Conservation (phyloP, 1,140 invertebrate genomes). For the Gonioctena quinquepunctata region DNA sequence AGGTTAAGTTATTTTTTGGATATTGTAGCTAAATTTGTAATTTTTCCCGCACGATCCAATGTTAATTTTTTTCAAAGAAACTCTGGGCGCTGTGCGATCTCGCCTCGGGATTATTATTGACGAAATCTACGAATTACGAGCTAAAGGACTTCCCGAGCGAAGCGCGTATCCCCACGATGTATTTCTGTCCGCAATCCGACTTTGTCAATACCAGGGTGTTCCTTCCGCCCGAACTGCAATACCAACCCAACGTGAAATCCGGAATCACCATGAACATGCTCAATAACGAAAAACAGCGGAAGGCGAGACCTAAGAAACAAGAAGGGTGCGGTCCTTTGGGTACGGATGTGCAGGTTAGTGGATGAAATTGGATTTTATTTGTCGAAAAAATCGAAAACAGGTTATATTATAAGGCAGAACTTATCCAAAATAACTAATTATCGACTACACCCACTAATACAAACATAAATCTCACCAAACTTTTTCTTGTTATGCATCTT, state of each 20-base stretch:
- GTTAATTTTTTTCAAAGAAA: slow-evolving; percentile 69
- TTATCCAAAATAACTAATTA: no score
- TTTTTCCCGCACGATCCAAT: no score
- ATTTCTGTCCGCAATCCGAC: slow-evolving; percentile 76
- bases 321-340: slow-evolving; percentile 65
- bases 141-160: slow-evolving; percentile 86
- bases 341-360: slow-evolving; percentile 65
- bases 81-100: slow-evolving; percentile 95
- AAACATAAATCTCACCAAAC: no score
- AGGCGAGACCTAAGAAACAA: slow-evolving; percentile 56
- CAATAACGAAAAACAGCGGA: slow-evolving; percentile 57
- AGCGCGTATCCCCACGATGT: slow-evolving; percentile 83
- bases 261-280: slow-evolving; percentile 56
- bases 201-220: slow-evolving; percentile 73
- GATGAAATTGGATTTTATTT: no score
- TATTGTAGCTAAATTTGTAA: no score
- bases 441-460: no score
- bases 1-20: no score
- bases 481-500: no score
- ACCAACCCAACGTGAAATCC: slow-evolving; percentile 59
- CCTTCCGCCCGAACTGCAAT: slow-evolving; percentile 69
- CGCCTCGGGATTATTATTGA: slow-evolving; percentile 84
- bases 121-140: slow-evolving; percentile 85
- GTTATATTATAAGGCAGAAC: no score
- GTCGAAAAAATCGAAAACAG: no score